A percentile compares a stretch with the other conserved stretches of the same genome.
phyloP scores from a whole-genome alignment of 2,888 invertebrate species.

The Drosophila austrosaltans region DNA sequence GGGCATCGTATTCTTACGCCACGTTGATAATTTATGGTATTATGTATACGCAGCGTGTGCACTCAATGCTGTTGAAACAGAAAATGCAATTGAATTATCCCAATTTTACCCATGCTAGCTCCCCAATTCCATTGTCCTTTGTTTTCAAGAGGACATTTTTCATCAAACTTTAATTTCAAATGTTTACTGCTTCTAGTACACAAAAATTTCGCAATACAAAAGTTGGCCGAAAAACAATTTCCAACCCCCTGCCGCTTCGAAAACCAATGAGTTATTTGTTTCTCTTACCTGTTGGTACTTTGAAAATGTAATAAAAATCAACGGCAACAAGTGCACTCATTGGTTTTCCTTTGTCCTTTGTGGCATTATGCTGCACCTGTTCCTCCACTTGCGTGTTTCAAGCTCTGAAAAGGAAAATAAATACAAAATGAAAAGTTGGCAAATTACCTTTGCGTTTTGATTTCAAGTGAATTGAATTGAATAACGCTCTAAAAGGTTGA shows the following conservation, averaged over 20 bases:
- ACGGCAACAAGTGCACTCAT: conserved; percentile 72
- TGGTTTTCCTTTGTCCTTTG: conserved; percentile 11
- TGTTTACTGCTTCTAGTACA: conserved; percentile 3
- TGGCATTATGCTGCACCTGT: background rate
- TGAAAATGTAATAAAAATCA: conserved; percentile 57
- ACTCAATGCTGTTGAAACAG: background rate
- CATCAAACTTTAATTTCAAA: conserved; percentile 22
- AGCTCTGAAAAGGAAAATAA: conserved; percentile 10
- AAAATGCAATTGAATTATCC: conserved; percentile 44
- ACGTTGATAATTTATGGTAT: conserved; percentile 61
- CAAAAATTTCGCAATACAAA: background rate
- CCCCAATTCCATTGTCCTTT: background rate
- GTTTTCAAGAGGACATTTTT: conserved; percentile 17
- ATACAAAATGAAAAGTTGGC: conserved; percentile 8
- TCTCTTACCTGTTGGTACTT: conserved; percentile 55
- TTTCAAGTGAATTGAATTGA: conserved; percentile 18
- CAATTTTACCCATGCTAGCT: background rate
- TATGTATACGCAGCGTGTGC: conserved; percentile 54
- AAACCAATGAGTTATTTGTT: conserved; percentile 48
- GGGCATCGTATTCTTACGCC: background rate
- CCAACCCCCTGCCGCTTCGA: background rate
- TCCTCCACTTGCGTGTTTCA: conserved; percentile 25
- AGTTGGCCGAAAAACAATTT: conserved; percentile 31
- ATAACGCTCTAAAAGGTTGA: conserved; percentile 1
- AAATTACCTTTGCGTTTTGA: conserved; percentile 23